Base-by-base conservation (phyloP, 2,113 vertebrate genomes). In the Cyprinodon tularosa region DNA sequence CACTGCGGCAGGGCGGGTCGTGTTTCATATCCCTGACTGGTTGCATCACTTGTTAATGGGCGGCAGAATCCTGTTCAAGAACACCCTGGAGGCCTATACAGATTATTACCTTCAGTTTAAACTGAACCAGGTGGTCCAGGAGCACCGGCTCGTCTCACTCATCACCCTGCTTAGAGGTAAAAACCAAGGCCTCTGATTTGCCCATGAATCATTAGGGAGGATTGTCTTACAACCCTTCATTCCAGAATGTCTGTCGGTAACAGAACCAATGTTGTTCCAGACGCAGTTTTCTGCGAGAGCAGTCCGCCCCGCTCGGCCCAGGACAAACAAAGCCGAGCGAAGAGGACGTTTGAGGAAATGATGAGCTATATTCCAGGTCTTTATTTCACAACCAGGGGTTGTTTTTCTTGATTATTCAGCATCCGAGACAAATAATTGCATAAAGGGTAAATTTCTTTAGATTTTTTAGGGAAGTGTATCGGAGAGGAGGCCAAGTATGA, bases 111-210 rank as follows among this genome's bases (percentile, higher is more conserved):
- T 99, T 66, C 95, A 96, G 66, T 89, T 74, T 87, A 99, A 98
- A 87, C 89, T 99, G 60, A 95, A 96, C 14, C 95, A 96, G 65
- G 93, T 99, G 0, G 95, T 97, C 85, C 95, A 97, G 93, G 97
- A 99, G 86, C 96, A 99, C 66, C 95, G 96, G 10, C 90, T 98
- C 10, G 96, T 98, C 66, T 98, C 97, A 0, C 94, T 99, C 68
- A 98, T 99, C 92, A 98, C 97, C 1, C 93, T 99, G 72, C 94
- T 99, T n/a, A 94, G 97, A 97, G 97, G 97, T 98, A 71, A 20
- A 1, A 2, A 12, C 59, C 38, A 11, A 13, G 8, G 0, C 0
- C 12, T 8, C 47, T 53, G 39, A 22, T 60, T 61, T 22, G 15
- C 5, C 39, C 66, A 62, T 59, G 3, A 61, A 36, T 17, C 6